Evolutionary conservation across 2,888 invertebrate species (phyloP).

Genomic region (Hirtodrosophila trivittata): DNA sequence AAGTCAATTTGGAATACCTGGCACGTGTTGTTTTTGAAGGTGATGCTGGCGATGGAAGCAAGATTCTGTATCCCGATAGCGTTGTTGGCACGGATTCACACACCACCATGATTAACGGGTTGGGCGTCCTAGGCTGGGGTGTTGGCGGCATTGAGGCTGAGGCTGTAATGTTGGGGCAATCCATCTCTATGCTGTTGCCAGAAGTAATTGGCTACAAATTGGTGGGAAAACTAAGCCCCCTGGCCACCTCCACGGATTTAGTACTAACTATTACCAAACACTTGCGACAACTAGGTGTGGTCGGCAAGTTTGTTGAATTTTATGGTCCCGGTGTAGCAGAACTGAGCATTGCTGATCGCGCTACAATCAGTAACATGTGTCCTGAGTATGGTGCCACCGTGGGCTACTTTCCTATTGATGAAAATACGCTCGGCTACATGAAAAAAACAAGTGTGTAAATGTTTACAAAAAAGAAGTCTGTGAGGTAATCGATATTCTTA

Average conservation of each 20-base stretch:
- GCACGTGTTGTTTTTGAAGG: constrained; percentile 94
- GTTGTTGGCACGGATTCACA: constrained; percentile 99
- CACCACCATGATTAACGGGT: constrained; percentile 99
- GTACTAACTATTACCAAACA: constrained; percentile 98
- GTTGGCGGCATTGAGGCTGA: constrained; percentile 99
- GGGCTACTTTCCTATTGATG: constrained; percentile 97
- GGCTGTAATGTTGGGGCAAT: constrained; percentile 99
- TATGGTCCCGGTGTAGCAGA: constrained; percentile 96
- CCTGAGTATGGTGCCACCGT: constrained; percentile 99
- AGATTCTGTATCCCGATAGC: constrained; percentile 92
- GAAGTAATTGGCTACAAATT: constrained; percentile 97
- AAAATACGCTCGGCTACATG: constrained; percentile 91
- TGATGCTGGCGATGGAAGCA: constrained; percentile 80
- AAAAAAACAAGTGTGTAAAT: constrained; percentile 89
- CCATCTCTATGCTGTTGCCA: constrained; percentile 98
- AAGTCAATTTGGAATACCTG: constrained; percentile 98
- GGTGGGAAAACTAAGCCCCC: constrained; percentile 90
- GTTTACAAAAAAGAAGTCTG: background rate
- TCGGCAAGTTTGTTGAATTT: constrained; percentile 99
- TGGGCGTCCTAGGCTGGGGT: constrained; percentile 98
- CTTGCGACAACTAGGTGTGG: constrained; percentile 96
- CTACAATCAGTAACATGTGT: constrained; percentile 99
- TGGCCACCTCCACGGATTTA: constrained; percentile 97
- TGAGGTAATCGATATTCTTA: no score
- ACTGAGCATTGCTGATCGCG: constrained; percentile 97